phyloP scores from a whole-genome alignment of 1,140 invertebrate genomes.

The Protaetia brevitarsis region DNA sequence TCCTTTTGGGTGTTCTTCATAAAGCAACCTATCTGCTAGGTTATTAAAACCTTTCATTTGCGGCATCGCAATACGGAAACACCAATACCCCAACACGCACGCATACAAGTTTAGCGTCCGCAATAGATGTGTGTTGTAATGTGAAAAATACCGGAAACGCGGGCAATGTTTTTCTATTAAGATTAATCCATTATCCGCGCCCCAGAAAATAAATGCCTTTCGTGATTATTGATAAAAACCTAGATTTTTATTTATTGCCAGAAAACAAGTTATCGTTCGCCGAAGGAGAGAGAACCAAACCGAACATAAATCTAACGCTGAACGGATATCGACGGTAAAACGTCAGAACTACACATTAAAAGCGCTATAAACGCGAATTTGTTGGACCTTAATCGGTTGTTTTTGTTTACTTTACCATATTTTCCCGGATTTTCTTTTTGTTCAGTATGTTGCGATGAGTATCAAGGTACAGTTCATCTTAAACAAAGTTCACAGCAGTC shows the following conservation, averaged over 20 bases:
- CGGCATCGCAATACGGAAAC: background rate
- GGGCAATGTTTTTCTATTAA: slow-evolving; percentile 12
- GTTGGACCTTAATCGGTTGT: background rate
- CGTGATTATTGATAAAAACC: slow-evolving; percentile 8
- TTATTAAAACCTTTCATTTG: no score
- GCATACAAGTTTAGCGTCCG: no score
- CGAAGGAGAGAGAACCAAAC: background rate
- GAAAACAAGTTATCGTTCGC: slow-evolving; percentile 3
- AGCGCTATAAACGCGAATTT: background rate
- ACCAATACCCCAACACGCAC: no score
- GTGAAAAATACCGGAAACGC: background rate
- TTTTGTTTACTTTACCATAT: background rate
- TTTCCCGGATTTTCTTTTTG: background rate
- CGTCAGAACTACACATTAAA: background rate
- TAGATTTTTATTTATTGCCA: slow-evolving; percentile 7
- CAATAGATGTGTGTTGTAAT: slow-evolving; percentile 1
- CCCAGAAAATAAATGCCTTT: slow-evolving; percentile 2
- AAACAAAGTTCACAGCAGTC: no score
- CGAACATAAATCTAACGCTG: background rate
- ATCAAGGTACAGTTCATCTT: no score
- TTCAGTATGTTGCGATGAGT: background rate
- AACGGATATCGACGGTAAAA: slow-evolving; percentile 11
- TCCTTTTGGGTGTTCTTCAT: no score
- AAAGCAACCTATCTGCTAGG: no score
- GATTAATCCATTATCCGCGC: slow-evolving; percentile 10